phyloP scores from a whole-genome alignment of 2,888 invertebrate species.

The Spicauda simplicius region DNA sequence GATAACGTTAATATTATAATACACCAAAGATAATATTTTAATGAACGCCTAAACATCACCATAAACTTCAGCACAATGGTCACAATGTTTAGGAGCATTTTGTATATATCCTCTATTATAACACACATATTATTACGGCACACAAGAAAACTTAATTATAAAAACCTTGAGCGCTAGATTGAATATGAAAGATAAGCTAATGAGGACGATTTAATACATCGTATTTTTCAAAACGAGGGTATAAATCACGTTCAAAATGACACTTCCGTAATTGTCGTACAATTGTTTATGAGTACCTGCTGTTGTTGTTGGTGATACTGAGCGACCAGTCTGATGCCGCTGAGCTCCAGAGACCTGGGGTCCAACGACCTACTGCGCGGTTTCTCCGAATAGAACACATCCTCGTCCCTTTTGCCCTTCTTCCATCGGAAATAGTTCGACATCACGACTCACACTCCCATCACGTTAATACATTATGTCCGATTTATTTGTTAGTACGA shows the following conservation, averaged over 20 bases:
- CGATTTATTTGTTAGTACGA: constrained; percentile 38
- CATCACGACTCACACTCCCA: constrained; percentile 69
- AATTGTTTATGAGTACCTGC: constrained; percentile 41
- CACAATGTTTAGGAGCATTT: not conserved
- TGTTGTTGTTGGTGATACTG: constrained; percentile 71
- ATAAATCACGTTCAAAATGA: not conserved
- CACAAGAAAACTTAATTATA: not conserved
- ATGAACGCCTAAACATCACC: not conserved
- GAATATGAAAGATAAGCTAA: not conserved
- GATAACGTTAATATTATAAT: too few species aligned
- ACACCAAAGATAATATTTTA: not conserved
- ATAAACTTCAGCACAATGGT: not conserved
- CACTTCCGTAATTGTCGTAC: not conserved
- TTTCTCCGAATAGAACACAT: constrained; percentile 84
- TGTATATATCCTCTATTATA: not conserved
- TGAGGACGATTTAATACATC: not conserved
- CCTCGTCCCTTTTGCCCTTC: constrained; percentile 85
- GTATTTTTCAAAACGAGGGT: not conserved
- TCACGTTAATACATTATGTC: constrained; percentile 39
- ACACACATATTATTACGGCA: not conserved
- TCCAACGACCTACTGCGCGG: constrained; percentile 90
- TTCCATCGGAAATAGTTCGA: constrained; percentile 90
- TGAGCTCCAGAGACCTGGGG: constrained; percentile 88
- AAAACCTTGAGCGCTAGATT: not conserved
- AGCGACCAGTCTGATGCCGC: constrained; percentile 86